Evolutionary conservation across 1,140 invertebrate species (phyloP), one percentile per base, ranked within the genome.

Genomic region (Drosophila punjabiensis): DNA sequence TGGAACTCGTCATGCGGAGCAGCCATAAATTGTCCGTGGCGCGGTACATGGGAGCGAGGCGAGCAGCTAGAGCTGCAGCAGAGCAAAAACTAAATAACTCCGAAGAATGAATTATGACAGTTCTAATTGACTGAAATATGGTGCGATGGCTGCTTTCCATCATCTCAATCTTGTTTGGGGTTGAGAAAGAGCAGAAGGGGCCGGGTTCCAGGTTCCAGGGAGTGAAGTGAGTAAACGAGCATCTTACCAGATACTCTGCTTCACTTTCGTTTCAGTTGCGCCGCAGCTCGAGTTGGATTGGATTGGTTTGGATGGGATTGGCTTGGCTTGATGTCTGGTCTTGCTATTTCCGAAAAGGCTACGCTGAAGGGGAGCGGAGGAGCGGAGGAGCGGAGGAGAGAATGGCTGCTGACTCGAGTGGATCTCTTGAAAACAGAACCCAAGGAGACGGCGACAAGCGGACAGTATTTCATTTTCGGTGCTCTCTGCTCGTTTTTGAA

Each of bases 71-170:
- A 71, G 50, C 39, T 50, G 60, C 28, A 73, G 39, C 47, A 33
- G 39, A 39, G 58, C 66, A 65, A 73, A 75, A 92, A 75, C 79
- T 83, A 92, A 92, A 92, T 91, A 92, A 89, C 84, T 91, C 84
- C 80, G 80, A 89, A 84, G 85, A 92, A 92, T 92, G 91, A 92
- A 92, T 92, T 92, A 92, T 92, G 91, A 92, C 91, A 89, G 91
- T 87, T 92, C 91, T 92, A 92, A 92, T 92, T 92, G 91, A 92
- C 91, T 92, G 91, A 92, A 92, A 91, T 92, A 91, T 92, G 91
- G 92, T 81, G 87, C 86, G 79, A 90, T 90, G 86, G 86, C 86
- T 90, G 86, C 87, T 90, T 90, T 90, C 86, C 86, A 86, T 90
- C 86, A 90, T 80, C 53, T 69, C 61, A 74, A 76, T 80, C 60